These are phyloP conservation scores for Hyperoodon ampullatus DNA, from an alignment of 2,113 vertebrate species.

Conservation along the genomic window DNA sequence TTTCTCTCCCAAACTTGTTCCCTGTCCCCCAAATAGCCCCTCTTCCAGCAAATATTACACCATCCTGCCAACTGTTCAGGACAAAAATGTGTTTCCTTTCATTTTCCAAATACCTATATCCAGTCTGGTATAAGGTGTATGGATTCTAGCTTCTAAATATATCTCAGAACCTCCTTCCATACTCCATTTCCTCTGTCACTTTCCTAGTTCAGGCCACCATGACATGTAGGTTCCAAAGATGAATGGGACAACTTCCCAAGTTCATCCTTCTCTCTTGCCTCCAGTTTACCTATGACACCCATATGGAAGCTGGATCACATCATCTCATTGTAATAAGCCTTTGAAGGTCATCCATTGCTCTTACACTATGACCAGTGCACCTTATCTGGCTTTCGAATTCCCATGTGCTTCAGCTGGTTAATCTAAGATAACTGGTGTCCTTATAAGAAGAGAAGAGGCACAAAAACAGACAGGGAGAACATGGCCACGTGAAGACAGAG, in stretches of 20 bases:
- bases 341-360: background rate
- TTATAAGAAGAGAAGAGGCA: background rate
- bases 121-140: background rate
- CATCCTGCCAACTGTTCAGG: background rate
- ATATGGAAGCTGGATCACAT: background rate
- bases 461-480: background rate
- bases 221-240: background rate
- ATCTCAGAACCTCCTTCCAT: background rate
- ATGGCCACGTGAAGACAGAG: background rate
- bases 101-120: background rate
- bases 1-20: background rate
- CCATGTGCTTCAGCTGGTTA: background rate
- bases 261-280: background rate
- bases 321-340: background rate
- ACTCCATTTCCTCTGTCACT: background rate
- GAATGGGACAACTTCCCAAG: background rate
- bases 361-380: background rate
- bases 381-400: background rate
- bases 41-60: background rate
- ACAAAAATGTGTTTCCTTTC: background rate
- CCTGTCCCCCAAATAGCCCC: background rate
- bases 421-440: background rate
- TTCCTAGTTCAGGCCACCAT: background rate
- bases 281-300: background rate
- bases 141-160: background rate